phyloP scores from a whole-genome alignment of 92 coral and sea anemone genomes.

The Porites rus region DNA sequence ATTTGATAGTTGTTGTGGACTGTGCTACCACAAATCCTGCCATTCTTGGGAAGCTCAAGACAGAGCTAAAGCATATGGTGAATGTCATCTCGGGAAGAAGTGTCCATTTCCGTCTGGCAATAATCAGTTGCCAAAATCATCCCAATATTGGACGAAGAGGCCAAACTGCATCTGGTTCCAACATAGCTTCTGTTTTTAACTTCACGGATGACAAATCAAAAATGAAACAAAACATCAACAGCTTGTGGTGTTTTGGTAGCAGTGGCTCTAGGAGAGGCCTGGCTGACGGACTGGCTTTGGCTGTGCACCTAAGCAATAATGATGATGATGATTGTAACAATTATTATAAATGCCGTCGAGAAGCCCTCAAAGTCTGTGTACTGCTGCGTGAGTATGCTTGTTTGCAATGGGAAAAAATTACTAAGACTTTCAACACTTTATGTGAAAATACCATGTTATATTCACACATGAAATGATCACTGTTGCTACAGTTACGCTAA shows the following conservation, averaged over 20 bases:
- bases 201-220: conserved; percentile 1
- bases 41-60: background rate
- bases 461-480: too few species aligned
- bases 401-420: background rate
- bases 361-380: conserved; percentile 35
- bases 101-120: conserved; percentile 25
- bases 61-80: background rate
- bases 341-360: background rate
- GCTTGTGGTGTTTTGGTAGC: conserved; percentile 23
- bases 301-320: background rate
- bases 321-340: background rate
- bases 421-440: background rate
- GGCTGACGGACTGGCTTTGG: conserved; percentile 37
- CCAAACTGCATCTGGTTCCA: too few species aligned
- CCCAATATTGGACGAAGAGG: too few species aligned
- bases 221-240: background rate
- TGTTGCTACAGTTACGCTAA: too few species aligned
- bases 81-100: background rate
- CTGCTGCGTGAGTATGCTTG: conserved; percentile 27
- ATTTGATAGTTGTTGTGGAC: conserved; percentile 23
- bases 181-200: background rate
- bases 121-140: conserved; percentile 34
- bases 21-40: conserved; percentile 25
- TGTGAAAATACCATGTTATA: too few species aligned
- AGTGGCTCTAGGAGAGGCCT: conserved; percentile 10